Evolutionary conservation across 2,113 vertebrate genomes (phyloP).

Genomic region (Laticauda laticaudata): DNA sequence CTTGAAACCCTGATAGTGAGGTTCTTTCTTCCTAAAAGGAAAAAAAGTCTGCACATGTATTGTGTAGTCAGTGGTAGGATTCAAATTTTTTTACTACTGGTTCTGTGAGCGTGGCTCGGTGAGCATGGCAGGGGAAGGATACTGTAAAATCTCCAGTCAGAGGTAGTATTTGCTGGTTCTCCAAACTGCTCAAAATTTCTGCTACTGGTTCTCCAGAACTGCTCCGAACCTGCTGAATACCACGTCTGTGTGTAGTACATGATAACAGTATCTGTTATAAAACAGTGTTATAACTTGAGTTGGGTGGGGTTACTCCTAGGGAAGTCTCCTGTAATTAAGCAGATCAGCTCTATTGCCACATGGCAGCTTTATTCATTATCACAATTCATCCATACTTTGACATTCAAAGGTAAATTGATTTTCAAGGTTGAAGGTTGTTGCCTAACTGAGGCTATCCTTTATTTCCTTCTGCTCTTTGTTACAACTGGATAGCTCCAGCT

Average conservation of each 20-base stretch:
- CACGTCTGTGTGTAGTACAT: background rate
- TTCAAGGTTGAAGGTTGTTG: conserved; percentile 9
- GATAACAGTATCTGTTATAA: conserved; percentile 37
- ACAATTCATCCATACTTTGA: conserved; percentile 25
- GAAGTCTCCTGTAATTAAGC: conserved; percentile 29
- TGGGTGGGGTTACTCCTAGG: conserved; percentile 25
- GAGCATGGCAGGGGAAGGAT: too few relatives aligned
- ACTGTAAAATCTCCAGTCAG: too few relatives aligned
- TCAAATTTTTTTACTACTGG: too few relatives aligned
- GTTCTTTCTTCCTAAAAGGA: background rate
- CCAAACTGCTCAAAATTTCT: too few relatives aligned
- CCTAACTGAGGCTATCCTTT: conserved; percentile 25
- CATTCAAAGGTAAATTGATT: conserved; percentile 34
- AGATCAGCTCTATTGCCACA: conserved; percentile 50
- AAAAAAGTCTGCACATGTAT: background rate
- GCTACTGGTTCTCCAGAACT: too few relatives aligned
- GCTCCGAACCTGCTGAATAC: too few relatives aligned
- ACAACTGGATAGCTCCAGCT: background rate
- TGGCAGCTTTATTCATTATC: conserved; percentile 24
- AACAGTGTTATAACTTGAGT: conserved; percentile 24
- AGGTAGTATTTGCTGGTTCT: too few relatives aligned
- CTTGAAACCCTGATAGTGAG: too few relatives aligned
- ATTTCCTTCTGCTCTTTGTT: background rate
- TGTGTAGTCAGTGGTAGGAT: background rate
- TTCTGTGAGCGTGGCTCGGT: too few relatives aligned